Evolutionary conservation across 2,888 invertebrate genomes (phyloP).

Genomic region (Dryobota labecula): DNA sequence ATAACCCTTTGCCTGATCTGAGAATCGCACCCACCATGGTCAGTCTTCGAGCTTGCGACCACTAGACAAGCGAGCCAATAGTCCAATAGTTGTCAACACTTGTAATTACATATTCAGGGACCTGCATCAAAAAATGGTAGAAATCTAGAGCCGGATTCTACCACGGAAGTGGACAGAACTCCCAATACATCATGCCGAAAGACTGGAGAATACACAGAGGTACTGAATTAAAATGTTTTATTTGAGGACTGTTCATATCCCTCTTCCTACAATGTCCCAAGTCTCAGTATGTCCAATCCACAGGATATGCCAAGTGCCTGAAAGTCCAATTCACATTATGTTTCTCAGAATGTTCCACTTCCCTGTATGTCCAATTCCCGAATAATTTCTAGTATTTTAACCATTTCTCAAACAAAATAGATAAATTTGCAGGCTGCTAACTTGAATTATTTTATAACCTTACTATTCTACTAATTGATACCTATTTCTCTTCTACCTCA

Average conservation of each 20-base stretch:
- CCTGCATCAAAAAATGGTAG: constrained; percentile 44
- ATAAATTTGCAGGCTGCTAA: neutral
- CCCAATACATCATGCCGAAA: constrained; percentile 8
- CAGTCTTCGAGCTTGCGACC: neutral
- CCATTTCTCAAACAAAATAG: neutral
- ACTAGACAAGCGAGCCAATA: neutral
- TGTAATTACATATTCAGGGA: constrained; percentile 54
- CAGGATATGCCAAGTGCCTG: neutral
- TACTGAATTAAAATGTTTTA: neutral
- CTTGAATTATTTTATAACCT: neutral
- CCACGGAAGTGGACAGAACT: constrained; percentile 72
- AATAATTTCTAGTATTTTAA: neutral
- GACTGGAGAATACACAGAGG: constrained; percentile 41
- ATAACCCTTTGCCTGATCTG: neutral
- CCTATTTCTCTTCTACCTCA: neutral
- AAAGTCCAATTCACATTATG: neutral
- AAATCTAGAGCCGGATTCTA: constrained; percentile 81
- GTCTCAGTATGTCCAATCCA: neutral
- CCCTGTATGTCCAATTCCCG: neutral
- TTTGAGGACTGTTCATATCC: neutral
- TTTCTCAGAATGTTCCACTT: neutral
- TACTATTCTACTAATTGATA: neutral
- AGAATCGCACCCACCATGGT: neutral
- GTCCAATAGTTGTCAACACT: neutral
- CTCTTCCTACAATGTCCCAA: neutral